Evolutionary conservation across 2,888 invertebrate species (phyloP).

Genomic region (Nemapogon koenigi): DNA sequence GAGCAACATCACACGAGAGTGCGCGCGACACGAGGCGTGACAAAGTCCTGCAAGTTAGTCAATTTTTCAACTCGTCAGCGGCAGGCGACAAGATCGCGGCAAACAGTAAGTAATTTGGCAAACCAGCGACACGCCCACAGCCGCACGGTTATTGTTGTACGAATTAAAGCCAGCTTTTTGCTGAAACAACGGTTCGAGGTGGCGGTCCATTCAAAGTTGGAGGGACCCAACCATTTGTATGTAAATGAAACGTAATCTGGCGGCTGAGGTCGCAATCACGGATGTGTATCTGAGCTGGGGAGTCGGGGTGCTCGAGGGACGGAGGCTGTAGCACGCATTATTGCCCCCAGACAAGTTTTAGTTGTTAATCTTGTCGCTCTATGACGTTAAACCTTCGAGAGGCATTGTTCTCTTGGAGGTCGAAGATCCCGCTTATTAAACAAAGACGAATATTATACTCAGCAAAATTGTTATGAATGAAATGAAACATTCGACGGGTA

Average conservation of each 20-base stretch:
- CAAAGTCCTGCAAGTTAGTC: constrained; percentile 11
- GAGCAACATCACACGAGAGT: too few relatives aligned
- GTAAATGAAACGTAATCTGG: constrained; percentile 56
- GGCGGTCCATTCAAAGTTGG: constrained; percentile 48
- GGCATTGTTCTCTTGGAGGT: constrained; percentile 4
- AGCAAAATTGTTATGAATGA: too few relatives aligned
- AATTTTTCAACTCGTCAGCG: constrained; percentile 11
- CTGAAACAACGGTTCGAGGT: constrained; percentile 41
- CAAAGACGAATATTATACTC: too few relatives aligned
- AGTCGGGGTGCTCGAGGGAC: constrained; percentile 14
- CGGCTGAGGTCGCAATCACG: constrained; percentile 40
- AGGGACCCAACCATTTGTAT: constrained; percentile 49
- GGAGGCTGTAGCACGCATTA: constrained; percentile 11
- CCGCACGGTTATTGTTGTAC: constrained; percentile 43
- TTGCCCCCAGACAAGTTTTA: constrained; percentile 20
- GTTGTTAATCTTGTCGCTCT: constrained; percentile 21
- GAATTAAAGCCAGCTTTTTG: constrained; percentile 54
- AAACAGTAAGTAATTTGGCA: too few relatives aligned
- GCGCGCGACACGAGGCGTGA: constrained; percentile 29
- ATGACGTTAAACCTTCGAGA: constrained; percentile 8
- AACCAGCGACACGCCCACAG: constrained; percentile 21
- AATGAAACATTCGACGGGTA: too few relatives aligned
- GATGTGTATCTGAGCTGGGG: constrained; percentile 29
- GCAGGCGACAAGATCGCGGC: too few relatives aligned
- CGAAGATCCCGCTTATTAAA: background rate